These are phyloP conservation scores for Hippopotamyrus pictus DNA, from an alignment of 2,797 vertebrate genomes.

Conservation along the genomic window DNA sequence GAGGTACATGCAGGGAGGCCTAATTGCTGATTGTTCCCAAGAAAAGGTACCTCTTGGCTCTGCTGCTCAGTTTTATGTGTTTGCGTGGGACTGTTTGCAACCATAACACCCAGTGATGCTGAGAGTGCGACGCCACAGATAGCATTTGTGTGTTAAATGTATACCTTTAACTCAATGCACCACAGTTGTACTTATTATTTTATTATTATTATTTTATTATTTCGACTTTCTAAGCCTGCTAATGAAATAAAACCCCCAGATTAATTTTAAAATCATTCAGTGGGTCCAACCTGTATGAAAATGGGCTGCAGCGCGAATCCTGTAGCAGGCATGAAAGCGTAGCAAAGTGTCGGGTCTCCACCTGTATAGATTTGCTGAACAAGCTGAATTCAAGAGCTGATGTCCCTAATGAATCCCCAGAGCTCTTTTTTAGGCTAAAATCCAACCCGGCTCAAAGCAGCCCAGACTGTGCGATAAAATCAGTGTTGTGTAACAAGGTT, in stretches of 20 bases:
- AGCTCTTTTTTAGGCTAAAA: background rate
- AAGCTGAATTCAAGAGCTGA: background rate
- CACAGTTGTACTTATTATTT: too few species aligned
- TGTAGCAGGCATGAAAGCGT: background rate
- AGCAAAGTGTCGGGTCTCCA: background rate
- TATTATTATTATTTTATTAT: too few species aligned
- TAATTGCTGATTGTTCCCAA: background rate
- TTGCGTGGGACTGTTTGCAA: background rate
- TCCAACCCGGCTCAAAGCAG: background rate
- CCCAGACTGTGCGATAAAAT: background rate
- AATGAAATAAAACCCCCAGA: background rate
- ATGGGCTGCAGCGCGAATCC: background rate
- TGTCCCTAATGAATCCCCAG: background rate
- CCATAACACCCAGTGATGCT: background rate
- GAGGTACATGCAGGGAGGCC: background rate
- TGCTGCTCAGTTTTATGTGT: background rate
- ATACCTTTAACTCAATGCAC: background rate
- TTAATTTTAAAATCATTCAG: background rate
- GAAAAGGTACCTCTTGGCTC: background rate
- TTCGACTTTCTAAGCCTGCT: background rate
- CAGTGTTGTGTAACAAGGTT: constrained; percentile 2
- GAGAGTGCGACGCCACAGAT: background rate
- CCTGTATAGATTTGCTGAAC: background rate
- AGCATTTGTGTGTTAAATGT: constrained; percentile 2
- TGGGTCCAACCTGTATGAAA: background rate